Evolutionary conservation across 1,140 invertebrate species (phyloP), one percentile per base, ranked within the genome.

Genomic region (Trichonephila clavata): DNA sequence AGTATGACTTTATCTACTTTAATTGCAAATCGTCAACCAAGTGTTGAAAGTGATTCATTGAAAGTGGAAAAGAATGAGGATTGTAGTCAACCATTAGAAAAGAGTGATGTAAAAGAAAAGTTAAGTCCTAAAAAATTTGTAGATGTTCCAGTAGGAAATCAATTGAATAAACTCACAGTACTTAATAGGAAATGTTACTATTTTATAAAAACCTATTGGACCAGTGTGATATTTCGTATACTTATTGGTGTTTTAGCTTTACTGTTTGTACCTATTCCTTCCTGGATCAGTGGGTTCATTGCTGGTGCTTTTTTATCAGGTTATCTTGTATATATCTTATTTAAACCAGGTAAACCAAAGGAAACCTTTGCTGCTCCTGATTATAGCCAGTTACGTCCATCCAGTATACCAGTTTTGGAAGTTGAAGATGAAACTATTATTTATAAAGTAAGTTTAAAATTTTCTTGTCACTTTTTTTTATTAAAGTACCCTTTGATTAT

Each of bases 291-390:
- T 57, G 93, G 93, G 32, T 91, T 94, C 91, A 43, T 94, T 60
- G 43, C 77, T 91, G 93, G 93, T 21, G 65, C 80, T 57, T n/a
- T 94, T 63, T 80, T 94, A 87, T 94, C 93, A 43, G 84, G 93
- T 32, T 83, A 50, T 87, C 27, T 91, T 80, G 39, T 94, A n/a
- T 91, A 91, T 24, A 63, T 84, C 65, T 81, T 94, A 50, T 86
- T 87, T 43, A 90, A 91, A 32, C 88, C 88, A 32, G 63, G 80
- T 50, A 90, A 71, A 20, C 81, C 88, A 57, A 90, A 86, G 27
- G 83, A 94, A 65, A n/a, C 59, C 20, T 94, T 94, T 61, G 20
- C 39, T 43, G 6, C 90, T 32, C 93, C 93, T 13, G 71, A 90
- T 24, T 94, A 61, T n/a, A 90, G 27, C 16, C 68, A 90, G 27